Percentiles rank a stretch among this genome's conserved stretches.
Conservation (phyloP, 1,140 invertebrate species). For the Spodoptera litura region DNA sequence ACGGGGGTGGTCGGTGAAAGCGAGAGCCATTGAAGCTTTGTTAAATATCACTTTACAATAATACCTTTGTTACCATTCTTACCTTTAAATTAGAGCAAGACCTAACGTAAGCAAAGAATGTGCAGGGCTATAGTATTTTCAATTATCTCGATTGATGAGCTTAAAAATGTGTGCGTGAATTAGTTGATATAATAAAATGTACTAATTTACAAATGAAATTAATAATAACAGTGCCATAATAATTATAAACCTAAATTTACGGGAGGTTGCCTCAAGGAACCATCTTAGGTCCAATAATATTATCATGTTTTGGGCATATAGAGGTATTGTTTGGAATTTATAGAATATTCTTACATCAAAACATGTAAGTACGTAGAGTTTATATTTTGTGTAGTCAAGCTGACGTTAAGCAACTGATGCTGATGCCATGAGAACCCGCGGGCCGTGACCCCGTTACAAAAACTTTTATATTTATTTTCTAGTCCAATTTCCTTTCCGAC, state of each 20-base stretch:
- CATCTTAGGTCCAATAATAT: background rate
- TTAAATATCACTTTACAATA: conserved; percentile 39
- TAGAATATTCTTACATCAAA: background rate
- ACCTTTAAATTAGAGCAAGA: conserved; percentile 25
- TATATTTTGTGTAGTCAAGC: conserved; percentile 7
- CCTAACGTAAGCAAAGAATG: background rate
- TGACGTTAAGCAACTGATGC: conserved; percentile 59
- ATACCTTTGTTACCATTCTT: conserved; percentile 30
- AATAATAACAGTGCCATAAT: too few relatives aligned
- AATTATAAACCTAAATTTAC: too few relatives aligned
- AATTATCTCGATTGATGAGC: too few relatives aligned
- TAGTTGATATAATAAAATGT: too few relatives aligned
- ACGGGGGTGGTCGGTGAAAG: conserved; percentile 67
- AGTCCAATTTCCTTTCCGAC: conserved; percentile 68
- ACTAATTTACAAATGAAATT: too few relatives aligned
- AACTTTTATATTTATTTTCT: conserved; percentile 70
- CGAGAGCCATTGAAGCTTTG: conserved; percentile 49
- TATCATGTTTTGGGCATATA: too few relatives aligned
- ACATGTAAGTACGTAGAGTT: conserved; percentile 2
- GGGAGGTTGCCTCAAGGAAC: background rate
- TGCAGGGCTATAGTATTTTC: background rate
- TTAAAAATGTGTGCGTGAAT: background rate
- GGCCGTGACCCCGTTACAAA: conserved; percentile 67
- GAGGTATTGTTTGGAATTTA: background rate
- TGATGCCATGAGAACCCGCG: conserved; percentile 58